Evolutionary conservation across 1,140 invertebrate species (phyloP).

Genomic region (Magallana gigas): DNA sequence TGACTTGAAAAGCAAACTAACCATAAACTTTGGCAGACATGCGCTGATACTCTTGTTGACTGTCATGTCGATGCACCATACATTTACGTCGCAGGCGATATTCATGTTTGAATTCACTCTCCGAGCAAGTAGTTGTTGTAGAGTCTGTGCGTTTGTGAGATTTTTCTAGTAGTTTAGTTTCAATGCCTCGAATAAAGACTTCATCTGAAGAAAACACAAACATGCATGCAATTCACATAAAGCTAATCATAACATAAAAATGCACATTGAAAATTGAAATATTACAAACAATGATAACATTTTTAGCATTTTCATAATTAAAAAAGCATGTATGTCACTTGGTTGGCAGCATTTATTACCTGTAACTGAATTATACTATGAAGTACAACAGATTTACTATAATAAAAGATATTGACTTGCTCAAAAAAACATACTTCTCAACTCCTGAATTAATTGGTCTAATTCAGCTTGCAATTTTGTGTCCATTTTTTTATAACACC

Average conservation of each 20-base stretch:
- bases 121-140: slow-evolving; percentile 69
- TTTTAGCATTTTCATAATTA: too few species aligned
- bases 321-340: too few species aligned
- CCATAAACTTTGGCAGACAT: slow-evolving; percentile 71
- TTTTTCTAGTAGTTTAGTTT: slow-evolving; percentile 16
- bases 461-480: not conserved
- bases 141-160: slow-evolving; percentile 71
- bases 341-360: too few species aligned
- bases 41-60: slow-evolving; percentile 73
- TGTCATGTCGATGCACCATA: slow-evolving; percentile 71
- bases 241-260: too few species aligned
- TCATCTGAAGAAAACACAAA: slow-evolving; percentile 57
- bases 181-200: slow-evolving; percentile 56
- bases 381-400: too few species aligned
- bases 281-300: too few species aligned
- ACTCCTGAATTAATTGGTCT: not conserved
- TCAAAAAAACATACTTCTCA: not conserved
- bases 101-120: slow-evolving; percentile 69
- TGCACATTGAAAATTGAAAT: too few species aligned
- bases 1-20: slow-evolving; percentile 49
- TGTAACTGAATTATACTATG: too few species aligned
- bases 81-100: slow-evolving; percentile 66
- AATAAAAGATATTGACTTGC: too few species aligned
- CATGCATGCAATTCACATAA: too few species aligned
- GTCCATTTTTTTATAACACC: not conserved